These are phyloP conservation scores for Oncorhynchus mykiss DNA, from an alignment of 2,113 vertebrate genomes.

Conservation along the genomic window DNA sequence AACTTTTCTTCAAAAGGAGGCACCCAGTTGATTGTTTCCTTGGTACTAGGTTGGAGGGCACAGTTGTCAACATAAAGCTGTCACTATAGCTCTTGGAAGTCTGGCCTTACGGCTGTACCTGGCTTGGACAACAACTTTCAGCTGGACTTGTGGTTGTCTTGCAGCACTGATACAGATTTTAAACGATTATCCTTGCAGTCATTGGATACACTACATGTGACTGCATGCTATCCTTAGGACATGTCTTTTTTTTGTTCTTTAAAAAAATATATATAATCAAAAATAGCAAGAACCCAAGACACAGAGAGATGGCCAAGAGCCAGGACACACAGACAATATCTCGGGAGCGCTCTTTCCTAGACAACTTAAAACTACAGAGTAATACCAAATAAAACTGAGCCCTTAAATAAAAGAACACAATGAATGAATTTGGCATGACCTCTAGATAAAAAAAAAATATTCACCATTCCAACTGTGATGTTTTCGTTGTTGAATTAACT, in stretches of 20 bases:
- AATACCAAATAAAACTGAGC: neutral
- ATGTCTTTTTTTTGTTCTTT: neutral
- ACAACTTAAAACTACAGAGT: neutral
- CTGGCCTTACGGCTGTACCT: too few species aligned
- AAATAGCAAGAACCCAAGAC: conserved; percentile 20
- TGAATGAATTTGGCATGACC: neutral
- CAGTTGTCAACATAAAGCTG: too few species aligned
- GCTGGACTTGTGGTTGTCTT: too few species aligned
- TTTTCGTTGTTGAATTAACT: too few species aligned
- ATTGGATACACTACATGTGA: too few species aligned
- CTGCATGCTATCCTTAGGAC: neutral
- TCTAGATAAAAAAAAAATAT: too few species aligned
- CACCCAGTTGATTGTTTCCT: too few species aligned
- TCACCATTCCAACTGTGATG: neutral
- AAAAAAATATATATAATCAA: neutral
- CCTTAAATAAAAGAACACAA: neutral
- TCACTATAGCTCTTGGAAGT: too few species aligned
- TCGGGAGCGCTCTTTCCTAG: conserved; percentile 16
- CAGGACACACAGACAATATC: conserved; percentile 25
- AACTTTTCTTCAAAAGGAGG: too few species aligned
- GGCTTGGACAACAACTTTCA: neutral
- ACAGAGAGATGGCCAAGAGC: conserved; percentile 27
- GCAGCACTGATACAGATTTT: neutral
- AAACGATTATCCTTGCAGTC: too few species aligned
- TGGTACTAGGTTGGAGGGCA: too few species aligned